Conservation (phyloP, 1,140 invertebrate genomes). For the Eciton burchellii region DNA sequence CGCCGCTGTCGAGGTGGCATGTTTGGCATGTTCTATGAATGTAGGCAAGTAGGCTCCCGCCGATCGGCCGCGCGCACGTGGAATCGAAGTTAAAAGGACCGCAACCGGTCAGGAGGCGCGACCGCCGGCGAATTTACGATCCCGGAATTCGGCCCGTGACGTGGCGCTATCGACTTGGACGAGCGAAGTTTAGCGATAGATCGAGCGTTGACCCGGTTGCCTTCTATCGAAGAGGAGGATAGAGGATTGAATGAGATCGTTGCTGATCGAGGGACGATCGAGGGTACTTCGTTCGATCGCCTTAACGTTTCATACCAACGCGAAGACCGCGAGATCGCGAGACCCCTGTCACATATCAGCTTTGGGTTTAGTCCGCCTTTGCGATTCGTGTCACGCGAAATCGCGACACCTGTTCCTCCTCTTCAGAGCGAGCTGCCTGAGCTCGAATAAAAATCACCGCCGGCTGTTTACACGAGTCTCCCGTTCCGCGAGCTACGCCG, state of each 20-base stretch:
- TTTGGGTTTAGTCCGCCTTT: constrained; percentile 52
- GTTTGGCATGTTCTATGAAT: constrained; percentile 50
- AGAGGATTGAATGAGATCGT: too few species aligned
- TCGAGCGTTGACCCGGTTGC: background rate
- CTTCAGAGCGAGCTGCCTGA: constrained; percentile 32
- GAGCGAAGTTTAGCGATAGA: constrained; percentile 28
- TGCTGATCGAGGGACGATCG: background rate
- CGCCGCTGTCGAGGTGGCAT: constrained; percentile 40
- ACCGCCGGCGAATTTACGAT: constrained; percentile 50
- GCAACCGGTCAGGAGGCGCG: constrained; percentile 38
- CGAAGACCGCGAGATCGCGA: background rate
- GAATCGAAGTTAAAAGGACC: constrained; percentile 42
- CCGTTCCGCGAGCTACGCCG: constrained; percentile 66
- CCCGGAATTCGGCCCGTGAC: constrained; percentile 21
- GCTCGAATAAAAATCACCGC: constrained; percentile 70
- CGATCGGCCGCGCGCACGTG: constrained; percentile 55
- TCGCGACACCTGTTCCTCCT: constrained; percentile 66
- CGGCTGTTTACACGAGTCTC: constrained; percentile 66
- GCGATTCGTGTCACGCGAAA: constrained; percentile 65
- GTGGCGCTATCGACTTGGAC: constrained; percentile 26
- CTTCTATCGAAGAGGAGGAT: background rate
- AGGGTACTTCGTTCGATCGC: background rate
- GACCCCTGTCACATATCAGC: constrained; percentile 39
- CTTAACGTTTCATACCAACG: background rate
- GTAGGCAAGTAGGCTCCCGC: constrained; percentile 74